Percentiles rank a stretch among this genome's conserved stretches.
Conservation (phyloP, 2,888 invertebrate species). For the Pecten maximus region DNA sequence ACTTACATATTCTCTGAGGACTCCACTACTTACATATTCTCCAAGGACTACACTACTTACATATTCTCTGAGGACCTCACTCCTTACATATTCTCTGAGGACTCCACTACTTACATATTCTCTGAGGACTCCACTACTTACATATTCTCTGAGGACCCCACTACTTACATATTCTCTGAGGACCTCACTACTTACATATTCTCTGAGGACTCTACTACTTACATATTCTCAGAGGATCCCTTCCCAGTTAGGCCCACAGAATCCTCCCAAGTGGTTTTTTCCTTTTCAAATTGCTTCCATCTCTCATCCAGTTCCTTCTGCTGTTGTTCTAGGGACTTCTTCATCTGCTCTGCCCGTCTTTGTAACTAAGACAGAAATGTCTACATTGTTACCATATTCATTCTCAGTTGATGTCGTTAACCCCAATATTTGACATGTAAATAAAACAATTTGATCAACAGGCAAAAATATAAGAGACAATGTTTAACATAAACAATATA, state of each 20-base stretch:
- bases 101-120: not conserved
- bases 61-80: not conserved
- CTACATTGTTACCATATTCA: no score
- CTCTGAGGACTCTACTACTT: constrained; percentile 70
- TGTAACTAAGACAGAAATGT: constrained; percentile 85
- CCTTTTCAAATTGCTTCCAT: constrained; percentile 91
- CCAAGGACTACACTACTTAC: not conserved
- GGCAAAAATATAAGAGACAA: no score
- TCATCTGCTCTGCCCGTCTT: constrained; percentile 93
- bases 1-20: not conserved
- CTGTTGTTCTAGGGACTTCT: constrained; percentile 91
- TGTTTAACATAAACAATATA: no score
- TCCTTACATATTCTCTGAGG: not conserved
- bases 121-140: not conserved
- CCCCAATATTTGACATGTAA: no score
- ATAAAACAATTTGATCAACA: no score
- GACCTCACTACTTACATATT: not conserved
- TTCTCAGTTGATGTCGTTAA: no score
- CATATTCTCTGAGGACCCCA: not conserved
- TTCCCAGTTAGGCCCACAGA: constrained; percentile 71
- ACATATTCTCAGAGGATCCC: constrained; percentile 76
- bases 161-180: not conserved
- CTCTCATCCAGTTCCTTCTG: constrained; percentile 96
- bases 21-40: not conserved
- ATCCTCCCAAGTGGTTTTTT: constrained; percentile 94